Evolutionary conservation across 1,140 invertebrate genomes (phyloP).

Genomic region (Drosophila pseudoananassae): DNA sequence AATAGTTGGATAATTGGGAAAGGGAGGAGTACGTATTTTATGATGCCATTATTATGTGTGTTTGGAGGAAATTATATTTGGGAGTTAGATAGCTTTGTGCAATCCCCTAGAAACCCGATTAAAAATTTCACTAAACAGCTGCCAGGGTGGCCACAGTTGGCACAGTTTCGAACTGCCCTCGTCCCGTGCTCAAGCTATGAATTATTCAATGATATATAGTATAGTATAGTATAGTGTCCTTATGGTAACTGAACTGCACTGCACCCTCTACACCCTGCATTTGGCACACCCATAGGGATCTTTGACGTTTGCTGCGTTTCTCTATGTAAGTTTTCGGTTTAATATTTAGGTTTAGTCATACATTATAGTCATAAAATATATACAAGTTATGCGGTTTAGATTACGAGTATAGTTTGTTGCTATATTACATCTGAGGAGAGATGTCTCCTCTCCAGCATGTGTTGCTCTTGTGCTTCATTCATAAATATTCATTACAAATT

Average conservation of each 20-base stretch:
- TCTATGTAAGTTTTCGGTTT: slow-evolving; percentile 30
- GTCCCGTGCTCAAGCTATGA: slow-evolving; percentile 33
- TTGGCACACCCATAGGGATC: slow-evolving; percentile 53
- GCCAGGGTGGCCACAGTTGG: slow-evolving; percentile 32
- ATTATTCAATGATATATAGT: slow-evolving; percentile 40
- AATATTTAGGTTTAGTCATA: slow-evolving; percentile 10
- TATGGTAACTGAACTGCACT: slow-evolving; percentile 46
- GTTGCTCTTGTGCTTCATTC: slow-evolving; percentile 29
- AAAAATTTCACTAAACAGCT: slow-evolving; percentile 50
- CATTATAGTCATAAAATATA: slow-evolving; percentile 40
- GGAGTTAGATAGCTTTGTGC: slow-evolving; percentile 19
- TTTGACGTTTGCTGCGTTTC: slow-evolving; percentile 54
- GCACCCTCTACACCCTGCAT: slow-evolving; percentile 16
- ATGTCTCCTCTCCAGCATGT: slow-evolving; percentile 16
- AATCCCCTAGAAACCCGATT: slow-evolving; percentile 24
- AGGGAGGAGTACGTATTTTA: slow-evolving; percentile 12
- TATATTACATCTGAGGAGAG: slow-evolving; percentile 60
- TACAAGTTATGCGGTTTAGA: slow-evolving; percentile 44
- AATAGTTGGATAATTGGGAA: slow-evolving; percentile 13
- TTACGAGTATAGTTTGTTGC: slow-evolving; percentile 50
- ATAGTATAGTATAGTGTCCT: slow-evolving; percentile 26
- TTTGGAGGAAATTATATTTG: neutral
- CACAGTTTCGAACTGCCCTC: slow-evolving; percentile 73
- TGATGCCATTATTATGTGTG: neutral
- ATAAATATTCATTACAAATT: slow-evolving; percentile 81